Base-by-base conservation (phyloP, 2,113 vertebrate genomes). In the Cyanoramphus novaezelandiae region DNA sequence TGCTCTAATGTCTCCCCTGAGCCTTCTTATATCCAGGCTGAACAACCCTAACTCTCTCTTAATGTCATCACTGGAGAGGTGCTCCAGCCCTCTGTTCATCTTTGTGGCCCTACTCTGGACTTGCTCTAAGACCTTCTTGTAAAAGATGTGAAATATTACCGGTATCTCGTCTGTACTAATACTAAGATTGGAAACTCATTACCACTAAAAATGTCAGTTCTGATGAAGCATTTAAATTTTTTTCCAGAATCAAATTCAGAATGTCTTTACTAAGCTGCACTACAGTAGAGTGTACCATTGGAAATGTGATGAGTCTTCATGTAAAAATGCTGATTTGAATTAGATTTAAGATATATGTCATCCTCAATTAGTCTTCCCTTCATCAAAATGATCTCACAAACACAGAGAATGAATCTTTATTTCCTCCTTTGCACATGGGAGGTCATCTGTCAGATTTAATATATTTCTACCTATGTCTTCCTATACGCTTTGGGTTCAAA, bases 401-500 rank as follows among this genome's bases (percentile, higher is more conserved):
- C 98, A 98, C 90, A 41, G 89, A 97, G 96, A 98, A 98, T 98
- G 98, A 98, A 98, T 98, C 98, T 98, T 98, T 98, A 98, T 98
- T 98, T 98, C 98, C 98, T 98, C 96, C 97, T 98, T 98, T 98
- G 97, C 98, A 98, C 98, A 98, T 97, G 98, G 98, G 98, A 98
- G 98, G 98, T 98, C 97, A 98, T 98, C 98, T 98, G 98, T 98
- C 98, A 98, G 97, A 97, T 98, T 98, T 98, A 98, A 98, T 98
- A 97, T 95, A 98, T 93, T 98, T 98, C 97, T 97, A 98, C 97
- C 97, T 98, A 97, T 37, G 86, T 98, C 98, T 98, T 98, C 88
- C 96, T 98, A 96, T 97, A 98, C 97, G 96, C 95, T 97, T 97
- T 97, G 97, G 92, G 94, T 98, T 98, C 97, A 97, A 97, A 97